A percentile compares a stretch with the other conserved stretches of the same genome.
phyloP scores from a whole-genome alignment of 2,113 vertebrate species.

The Oreochromis tanganicae region DNA sequence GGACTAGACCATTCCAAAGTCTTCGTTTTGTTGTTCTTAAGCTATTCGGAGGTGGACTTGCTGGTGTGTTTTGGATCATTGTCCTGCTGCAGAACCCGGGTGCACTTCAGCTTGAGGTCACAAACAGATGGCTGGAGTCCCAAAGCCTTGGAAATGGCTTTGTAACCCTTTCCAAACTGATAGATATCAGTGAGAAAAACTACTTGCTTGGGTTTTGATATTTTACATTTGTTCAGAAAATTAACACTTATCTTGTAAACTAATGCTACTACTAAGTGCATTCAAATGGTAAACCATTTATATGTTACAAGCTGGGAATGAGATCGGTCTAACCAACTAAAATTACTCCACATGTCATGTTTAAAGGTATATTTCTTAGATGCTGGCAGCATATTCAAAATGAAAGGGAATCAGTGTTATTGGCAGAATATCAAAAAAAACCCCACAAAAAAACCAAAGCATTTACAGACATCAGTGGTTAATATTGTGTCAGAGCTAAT shows the following conservation, averaged over 20 bases:
- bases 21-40: neutral
- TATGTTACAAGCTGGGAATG: neutral
- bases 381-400: neutral
- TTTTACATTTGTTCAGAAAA: neutral
- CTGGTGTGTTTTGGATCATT: neutral
- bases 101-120: neutral
- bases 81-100: neutral
- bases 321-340: neutral
- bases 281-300: neutral
- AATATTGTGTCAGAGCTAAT: neutral
- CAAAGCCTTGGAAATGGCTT: neutral
- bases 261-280: neutral
- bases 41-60: neutral
- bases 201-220: neutral
- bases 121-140: neutral
- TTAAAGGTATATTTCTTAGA: neutral
- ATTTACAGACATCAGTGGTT: neutral
- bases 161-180: neutral
- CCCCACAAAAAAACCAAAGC: accelerated
- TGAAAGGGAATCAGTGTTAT: neutral
- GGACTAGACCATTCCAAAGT: neutral
- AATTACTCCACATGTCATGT: neutral
- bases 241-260: neutral
- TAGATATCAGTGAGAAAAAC: neutral
- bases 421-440: neutral